Base-by-base conservation (phyloP, 2,113 vertebrate species). In the Spea multiplicata region DNA sequence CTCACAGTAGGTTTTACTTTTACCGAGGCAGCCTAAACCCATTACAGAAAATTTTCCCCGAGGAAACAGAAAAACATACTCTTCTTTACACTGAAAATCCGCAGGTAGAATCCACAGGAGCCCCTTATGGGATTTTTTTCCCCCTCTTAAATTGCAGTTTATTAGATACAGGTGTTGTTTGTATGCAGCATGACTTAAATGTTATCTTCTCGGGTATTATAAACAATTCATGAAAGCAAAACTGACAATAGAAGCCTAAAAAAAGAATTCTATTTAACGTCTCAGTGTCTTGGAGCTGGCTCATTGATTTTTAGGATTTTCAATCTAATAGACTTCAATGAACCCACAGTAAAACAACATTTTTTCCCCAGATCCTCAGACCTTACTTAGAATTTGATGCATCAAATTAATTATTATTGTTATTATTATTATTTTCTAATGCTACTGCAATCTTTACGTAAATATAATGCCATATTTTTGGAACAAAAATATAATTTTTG, bases 11-110 rank as follows among this genome's bases (percentile, higher is more conserved):
- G 71, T 12, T 53, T 30, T 61, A 52, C 12, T 80, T 68, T 73
- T 80, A 74, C 45, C 66, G 70, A 50, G 17, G 62, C 8, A 59
- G 48, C 46, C 64, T 14, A 73, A 46, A 49, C 65, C 62, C 55
- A 80, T 80, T 79, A 79, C 13, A 47, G 70, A 73, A 73, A 79
- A 71, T 73, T 61, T 55, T 67, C 71, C 78, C 64, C 45, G 61
- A 74, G 52, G 78, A 80, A 80, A 79, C 46, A 67, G 52, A 68
- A 74, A 80, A 80, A 66, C n/a, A 61, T 13, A 59, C 14, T 59
- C 14, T 59, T 59, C 13, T 44, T 52, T 50, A 61, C 71, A 61
- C 14, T 57, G 62, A 68, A 53, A 72, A 55, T 53, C 50, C 53
- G 30, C 71, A 16, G 62, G 52, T 66, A 67, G 45, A 68, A 49